Conservation (phyloP, 2,113 vertebrate genomes). For the Phrynocephalus versicolor region DNA sequence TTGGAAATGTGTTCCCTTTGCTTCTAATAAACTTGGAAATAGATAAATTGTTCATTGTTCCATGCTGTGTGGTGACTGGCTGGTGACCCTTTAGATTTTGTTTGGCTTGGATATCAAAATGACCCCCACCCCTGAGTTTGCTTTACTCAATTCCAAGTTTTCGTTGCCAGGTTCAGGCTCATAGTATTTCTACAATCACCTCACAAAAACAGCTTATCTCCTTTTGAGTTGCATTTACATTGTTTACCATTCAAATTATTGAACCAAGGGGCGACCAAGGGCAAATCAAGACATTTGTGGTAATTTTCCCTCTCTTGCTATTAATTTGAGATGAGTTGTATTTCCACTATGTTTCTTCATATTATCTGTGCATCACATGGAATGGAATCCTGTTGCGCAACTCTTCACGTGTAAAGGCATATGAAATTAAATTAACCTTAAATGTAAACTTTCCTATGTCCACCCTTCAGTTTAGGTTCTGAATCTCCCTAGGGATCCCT, state of each 20-base stretch:
- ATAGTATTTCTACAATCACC: fast-evolving
- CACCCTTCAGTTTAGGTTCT: too few species aligned
- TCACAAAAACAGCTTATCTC: not conserved
- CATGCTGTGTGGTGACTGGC: not conserved
- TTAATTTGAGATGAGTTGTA: too few species aligned
- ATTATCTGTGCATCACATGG: too few species aligned
- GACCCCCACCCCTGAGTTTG: not conserved
- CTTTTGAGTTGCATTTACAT: not conserved
- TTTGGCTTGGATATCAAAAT: not conserved
- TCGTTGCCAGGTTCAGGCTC: not conserved
- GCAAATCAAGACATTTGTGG: too few species aligned
- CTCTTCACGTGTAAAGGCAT: too few species aligned
- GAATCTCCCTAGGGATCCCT: too few species aligned
- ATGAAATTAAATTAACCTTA: too few species aligned
- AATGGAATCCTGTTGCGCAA: too few species aligned
- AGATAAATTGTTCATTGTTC: not conserved
- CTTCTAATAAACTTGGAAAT: not conserved
- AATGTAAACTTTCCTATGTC: too few species aligned
- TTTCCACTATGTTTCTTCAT: too few species aligned
- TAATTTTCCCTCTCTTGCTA: too few species aligned
- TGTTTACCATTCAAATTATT: not conserved
- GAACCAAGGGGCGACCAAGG: not conserved
- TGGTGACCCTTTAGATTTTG: slow-evolving; percentile 17
- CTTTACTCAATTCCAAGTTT: not conserved
- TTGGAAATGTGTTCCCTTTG: not conserved